Evolutionary conservation across 92 coral and sea anemone species (phyloP).

Genomic region (Parazoanthus atlanticus): DNA sequence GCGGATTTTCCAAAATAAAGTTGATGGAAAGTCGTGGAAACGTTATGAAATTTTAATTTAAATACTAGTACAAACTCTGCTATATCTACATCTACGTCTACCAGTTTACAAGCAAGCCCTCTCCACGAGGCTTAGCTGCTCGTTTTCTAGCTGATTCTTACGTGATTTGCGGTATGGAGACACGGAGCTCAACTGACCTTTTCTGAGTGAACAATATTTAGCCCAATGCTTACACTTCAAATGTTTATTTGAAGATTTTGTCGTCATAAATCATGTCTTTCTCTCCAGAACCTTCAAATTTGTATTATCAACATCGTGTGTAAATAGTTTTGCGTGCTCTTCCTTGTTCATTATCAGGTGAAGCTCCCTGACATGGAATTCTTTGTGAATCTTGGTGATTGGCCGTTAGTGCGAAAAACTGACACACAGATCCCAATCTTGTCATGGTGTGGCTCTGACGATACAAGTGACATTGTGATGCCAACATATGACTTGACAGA

Average conservation of each 20-base stretch:
- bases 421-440: constrained; percentile 80
- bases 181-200: too few relatives aligned
- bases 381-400: constrained; percentile 99
- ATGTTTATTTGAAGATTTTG: not conserved
- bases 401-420: constrained; percentile 82
- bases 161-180: not conserved
- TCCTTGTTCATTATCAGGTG: constrained; percentile 57
- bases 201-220: too few relatives aligned
- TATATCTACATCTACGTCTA: too few relatives aligned
- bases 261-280: not conserved
- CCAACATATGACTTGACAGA: constrained; percentile 98
- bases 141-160: not conserved
- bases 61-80: too few relatives aligned
- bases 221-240: too few relatives aligned
- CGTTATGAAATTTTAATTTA: not conserved
- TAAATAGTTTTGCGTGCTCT: not conserved
- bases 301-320: not conserved
- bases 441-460: constrained; percentile 99
- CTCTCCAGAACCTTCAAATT: not conserved
- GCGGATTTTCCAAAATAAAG: not conserved
- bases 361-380: constrained; percentile 95
- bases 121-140: too few relatives aligned
- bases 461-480: constrained; percentile 93
- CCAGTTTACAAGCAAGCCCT: too few relatives aligned
- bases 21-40: not conserved